Conservation (phyloP, 2,113 vertebrate species). For the Aviceda subcristata region DNA sequence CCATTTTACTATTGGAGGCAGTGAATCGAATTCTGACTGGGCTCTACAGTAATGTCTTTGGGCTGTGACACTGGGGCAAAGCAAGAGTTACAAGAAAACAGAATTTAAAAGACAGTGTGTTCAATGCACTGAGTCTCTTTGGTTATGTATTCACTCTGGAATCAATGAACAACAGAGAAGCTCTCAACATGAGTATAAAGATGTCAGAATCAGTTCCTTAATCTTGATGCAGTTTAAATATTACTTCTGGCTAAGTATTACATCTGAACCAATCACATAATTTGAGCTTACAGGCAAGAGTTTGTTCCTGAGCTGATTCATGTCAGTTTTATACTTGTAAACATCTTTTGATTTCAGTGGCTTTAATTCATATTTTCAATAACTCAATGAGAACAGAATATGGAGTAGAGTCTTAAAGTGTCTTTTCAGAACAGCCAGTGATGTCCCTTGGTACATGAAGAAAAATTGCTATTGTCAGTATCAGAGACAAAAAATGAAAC, state of each 20-base stretch:
- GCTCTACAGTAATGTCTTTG: neutral
- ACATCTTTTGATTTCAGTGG: slow-evolving; percentile 24
- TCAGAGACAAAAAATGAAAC: neutral
- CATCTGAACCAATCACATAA: slow-evolving; percentile 14
- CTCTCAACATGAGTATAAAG: neutral
- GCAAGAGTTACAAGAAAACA: neutral
- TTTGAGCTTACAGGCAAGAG: slow-evolving; percentile 11
- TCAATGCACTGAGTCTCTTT: neutral
- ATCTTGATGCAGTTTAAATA: slow-evolving; percentile 40
- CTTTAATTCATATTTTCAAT: slow-evolving; percentile 7
- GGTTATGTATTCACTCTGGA: neutral
- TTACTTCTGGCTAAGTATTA: slow-evolving; percentile 53
- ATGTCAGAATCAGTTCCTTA: slow-evolving; percentile 34
- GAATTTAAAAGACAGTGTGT: neutral
- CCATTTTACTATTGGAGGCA: neutral
- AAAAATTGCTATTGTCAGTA: neutral
- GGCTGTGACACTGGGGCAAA: neutral
- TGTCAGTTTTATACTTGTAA: slow-evolving; percentile 11
- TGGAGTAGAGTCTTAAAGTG: neutral
- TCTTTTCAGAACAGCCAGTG: neutral
- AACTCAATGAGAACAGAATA: neutral
- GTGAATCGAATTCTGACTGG: neutral
- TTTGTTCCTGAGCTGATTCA: slow-evolving; percentile 25
- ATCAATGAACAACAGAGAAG: slow-evolving; percentile 23
- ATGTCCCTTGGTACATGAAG: neutral